Base-by-base conservation (phyloP, 2,888 invertebrate genomes). In the Cybosia mesomella region DNA sequence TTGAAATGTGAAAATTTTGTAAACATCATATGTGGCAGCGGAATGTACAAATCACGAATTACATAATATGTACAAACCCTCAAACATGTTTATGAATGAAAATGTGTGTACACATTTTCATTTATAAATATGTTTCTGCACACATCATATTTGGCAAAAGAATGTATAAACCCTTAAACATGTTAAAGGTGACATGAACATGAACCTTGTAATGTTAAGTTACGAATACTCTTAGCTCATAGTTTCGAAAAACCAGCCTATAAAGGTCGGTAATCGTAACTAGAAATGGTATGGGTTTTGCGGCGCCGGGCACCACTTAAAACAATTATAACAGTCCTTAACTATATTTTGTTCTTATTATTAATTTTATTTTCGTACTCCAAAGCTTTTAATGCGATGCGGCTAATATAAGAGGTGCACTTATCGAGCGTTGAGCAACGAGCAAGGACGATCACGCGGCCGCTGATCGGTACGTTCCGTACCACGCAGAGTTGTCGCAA, bases 301-400 rank as follows among this genome's bases (percentile, higher is more conserved):
- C 55, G 77, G 77, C 73, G 79, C 83, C 83, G 77, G 76, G 68
- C 74, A 77, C 75, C 80, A 80, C 85, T 85, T 84, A 84, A 85
- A 84, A 89, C 87, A 87, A 89, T 90, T 87, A 86, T 83, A 83
- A 81, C 80, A 78, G 79, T 79, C 84, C 87, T 90, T 91, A 91
- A 91, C 91, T 91, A 87, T 84, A 85, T 90, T 87, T 88, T 89
- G 87, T 87, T 88, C 83, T 89, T 86, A 87, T 87, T 85, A 73
- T 72, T 18, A 72, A 78, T 84, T 87, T 86, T 84, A 84, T 85
- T 82, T 82, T 83, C 65, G 84, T 79, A 77, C 79, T 84, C 77
- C 85, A 88, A 91, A 91, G 91, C 91, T 92, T 90, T 92, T 92
- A 92, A 90, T 87, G 84, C 83, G 89, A 89, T 90, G 91, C 87